Evolutionary conservation across 2,888 invertebrate genomes (phyloP).

Genomic region (Rhagium mordax): DNA sequence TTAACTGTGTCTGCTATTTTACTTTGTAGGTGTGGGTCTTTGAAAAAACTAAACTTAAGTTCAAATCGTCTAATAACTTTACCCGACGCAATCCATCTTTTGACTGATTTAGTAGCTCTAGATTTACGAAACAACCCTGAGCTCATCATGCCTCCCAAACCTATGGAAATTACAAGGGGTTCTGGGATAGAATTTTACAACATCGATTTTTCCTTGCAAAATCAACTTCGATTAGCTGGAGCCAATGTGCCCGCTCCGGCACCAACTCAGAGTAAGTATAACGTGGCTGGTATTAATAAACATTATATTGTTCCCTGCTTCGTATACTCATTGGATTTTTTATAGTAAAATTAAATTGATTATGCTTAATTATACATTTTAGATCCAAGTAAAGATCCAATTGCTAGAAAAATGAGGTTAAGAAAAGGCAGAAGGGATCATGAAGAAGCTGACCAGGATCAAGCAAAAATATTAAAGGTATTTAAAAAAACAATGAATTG

Average conservation of each 20-base stretch:
- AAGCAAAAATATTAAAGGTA: conserved; percentile 89
- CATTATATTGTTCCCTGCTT: too few relatives aligned
- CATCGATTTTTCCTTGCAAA: conserved; percentile 97
- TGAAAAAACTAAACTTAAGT: conserved; percentile 94
- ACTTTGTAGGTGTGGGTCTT: conserved; percentile 85
- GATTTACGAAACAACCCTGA: conserved; percentile 96
- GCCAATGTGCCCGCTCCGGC: conserved; percentile 85
- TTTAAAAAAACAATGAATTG: too few relatives aligned
- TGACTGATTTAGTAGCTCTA: conserved; percentile 90
- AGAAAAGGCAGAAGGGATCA: conserved; percentile 86
- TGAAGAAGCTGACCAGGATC: conserved; percentile 87
- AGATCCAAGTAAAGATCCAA: conserved; percentile 88
- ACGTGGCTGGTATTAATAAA: too few relatives aligned
- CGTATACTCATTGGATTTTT: too few relatives aligned
- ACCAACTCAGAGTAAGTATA: conserved; percentile 78
- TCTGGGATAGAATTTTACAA: conserved; percentile 95
- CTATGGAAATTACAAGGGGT: conserved; percentile 82
- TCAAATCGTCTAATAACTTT: conserved; percentile 95
- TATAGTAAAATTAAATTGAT: too few relatives aligned
- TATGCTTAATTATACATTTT: conserved; percentile 46
- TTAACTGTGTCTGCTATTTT: not conserved
- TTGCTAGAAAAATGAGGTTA: conserved; percentile 93
- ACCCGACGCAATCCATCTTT: conserved; percentile 96
- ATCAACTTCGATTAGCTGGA: conserved; percentile 93
- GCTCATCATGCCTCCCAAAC: conserved; percentile 97